Evolutionary conservation across 2,797 vertebrate species (phyloP).

Genomic region (Leucoraja ocellata): DNA sequence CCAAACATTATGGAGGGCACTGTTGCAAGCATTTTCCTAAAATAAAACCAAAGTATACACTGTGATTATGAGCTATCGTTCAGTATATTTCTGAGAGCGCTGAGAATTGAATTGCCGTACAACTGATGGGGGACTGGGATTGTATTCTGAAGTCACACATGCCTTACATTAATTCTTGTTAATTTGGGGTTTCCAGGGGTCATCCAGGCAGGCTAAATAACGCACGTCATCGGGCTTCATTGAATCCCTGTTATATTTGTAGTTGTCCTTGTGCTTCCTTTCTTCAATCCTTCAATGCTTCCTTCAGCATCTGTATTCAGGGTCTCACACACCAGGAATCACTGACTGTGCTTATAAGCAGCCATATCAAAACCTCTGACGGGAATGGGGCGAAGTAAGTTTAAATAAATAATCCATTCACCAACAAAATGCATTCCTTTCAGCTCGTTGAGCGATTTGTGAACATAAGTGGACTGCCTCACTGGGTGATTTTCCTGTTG

Average conservation of each 20-base stretch:
- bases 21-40: no score
- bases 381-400: neutral
- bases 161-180: constrained; percentile 48
- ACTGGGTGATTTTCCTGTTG: neutral
- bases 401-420: neutral
- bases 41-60: neutral
- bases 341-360: constrained; percentile 50
- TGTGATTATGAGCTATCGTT: neutral
- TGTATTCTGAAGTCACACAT: constrained; percentile 49
- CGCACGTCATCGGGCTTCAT: constrained; percentile 54
- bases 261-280: constrained; percentile 47
- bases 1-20: no score
- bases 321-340: constrained; percentile 49
- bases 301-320: constrained; percentile 53
- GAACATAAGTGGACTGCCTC: neutral
- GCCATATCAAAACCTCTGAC: constrained; percentile 50
- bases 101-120: neutral
- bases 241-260: constrained; percentile 55
- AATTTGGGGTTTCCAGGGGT: constrained; percentile 52
- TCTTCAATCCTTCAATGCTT: constrained; percentile 50
- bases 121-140: constrained; percentile 36
- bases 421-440: constrained; percentile 3
- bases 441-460: constrained; percentile 12
- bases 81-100: constrained; percentile 34
- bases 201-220: constrained; percentile 54